Evolutionary conservation across 30 jellyfish, hydroid and myxozoan genomes (phyloP).

Genomic region (Aurelia coerulea): DNA sequence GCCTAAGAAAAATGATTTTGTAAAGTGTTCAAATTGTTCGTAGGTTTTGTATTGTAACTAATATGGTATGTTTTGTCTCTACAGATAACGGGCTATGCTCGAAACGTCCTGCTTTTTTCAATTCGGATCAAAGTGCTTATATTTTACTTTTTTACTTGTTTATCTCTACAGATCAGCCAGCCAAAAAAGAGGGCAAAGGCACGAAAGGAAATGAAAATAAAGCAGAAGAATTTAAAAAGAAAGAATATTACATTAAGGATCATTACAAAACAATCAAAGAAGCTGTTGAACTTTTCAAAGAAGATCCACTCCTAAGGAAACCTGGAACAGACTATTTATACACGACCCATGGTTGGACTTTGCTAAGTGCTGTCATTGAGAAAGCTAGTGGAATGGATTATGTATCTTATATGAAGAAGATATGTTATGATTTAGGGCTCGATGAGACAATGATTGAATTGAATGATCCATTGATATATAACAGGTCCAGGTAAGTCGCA

Average conservation of each 20-base stretch:
- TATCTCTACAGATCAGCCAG: too few relatives aligned
- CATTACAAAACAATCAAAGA: constrained; percentile 46
- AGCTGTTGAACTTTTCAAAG: constrained; percentile 36
- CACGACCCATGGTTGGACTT: constrained; percentile 81
- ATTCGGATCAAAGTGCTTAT: too few relatives aligned
- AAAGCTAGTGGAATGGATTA: constrained; percentile 53
- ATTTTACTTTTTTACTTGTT: too few relatives aligned
- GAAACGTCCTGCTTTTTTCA: too few relatives aligned
- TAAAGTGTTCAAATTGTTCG: too few relatives aligned
- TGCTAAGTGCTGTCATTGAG: constrained; percentile 75
- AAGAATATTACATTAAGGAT: constrained; percentile 53
- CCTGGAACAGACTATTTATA: constrained; percentile 79
- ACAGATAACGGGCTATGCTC: too few relatives aligned
- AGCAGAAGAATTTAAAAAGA: constrained; percentile 19
- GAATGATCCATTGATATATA: constrained; percentile 62
- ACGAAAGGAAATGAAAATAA: too few relatives aligned
- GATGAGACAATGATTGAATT: constrained; percentile 47
- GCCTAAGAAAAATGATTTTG: too few relatives aligned
- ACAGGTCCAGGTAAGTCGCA: constrained; percentile 61
- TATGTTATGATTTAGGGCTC: constrained; percentile 58
- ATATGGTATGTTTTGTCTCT: too few relatives aligned
- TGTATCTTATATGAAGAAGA: constrained; percentile 54
- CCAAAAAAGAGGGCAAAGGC: too few relatives aligned
- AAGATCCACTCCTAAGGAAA: constrained; percentile 56
- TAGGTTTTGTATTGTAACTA: too few relatives aligned